A percentile compares a stretch with the other conserved stretches of the same genome.
phyloP scores from a whole-genome alignment of 2,113 vertebrate genomes.

The Tetraodon nigroviridis region DNA sequence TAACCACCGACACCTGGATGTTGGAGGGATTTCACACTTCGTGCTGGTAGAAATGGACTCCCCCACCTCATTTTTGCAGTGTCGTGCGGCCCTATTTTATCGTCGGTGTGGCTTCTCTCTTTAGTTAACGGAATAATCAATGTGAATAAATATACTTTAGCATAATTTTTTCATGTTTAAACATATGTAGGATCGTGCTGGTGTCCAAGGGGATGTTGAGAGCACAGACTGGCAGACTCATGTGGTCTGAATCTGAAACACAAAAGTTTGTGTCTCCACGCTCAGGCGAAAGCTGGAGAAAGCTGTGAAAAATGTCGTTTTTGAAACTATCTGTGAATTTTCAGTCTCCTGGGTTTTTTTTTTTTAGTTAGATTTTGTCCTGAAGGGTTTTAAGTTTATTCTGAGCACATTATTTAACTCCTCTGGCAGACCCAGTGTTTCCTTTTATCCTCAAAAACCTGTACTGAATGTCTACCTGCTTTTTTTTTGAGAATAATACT shows the following conservation, averaged over 20 bases:
- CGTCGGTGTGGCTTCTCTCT: conserved; percentile 47
- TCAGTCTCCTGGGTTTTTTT: conserved; percentile 21
- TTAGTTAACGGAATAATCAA: conserved; percentile 45
- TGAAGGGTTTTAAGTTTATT: conserved; percentile 38
- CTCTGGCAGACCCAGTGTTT: conserved; percentile 13
- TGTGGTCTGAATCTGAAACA: not conserved
- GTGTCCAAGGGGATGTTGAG: not conserved
- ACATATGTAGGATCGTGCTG: conserved; percentile 25
- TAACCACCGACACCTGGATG: conserved; percentile 70
- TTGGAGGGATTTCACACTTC: conserved; percentile 43
- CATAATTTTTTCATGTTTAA: conserved; percentile 37
- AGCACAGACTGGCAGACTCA: too few relatives aligned
- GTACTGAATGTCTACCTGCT: conserved; percentile 23
- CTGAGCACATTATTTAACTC: conserved; percentile 1
- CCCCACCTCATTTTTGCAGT: conserved; percentile 41
- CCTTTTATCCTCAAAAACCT: conserved; percentile 43
- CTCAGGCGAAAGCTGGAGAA: conserved; percentile 26
- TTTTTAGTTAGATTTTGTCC: conserved; percentile 36
- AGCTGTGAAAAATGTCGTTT: conserved; percentile 60
- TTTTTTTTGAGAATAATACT: conserved; percentile 20
- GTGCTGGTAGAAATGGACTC: conserved; percentile 50
- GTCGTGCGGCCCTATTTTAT: conserved; percentile 52
- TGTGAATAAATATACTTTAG: conserved; percentile 48
- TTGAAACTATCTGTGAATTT: conserved; percentile 47
- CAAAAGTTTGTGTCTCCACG: not conserved